Base-by-base conservation (phyloP, 1,140 invertebrate genomes). In the Neodiprion fabricii region DNA sequence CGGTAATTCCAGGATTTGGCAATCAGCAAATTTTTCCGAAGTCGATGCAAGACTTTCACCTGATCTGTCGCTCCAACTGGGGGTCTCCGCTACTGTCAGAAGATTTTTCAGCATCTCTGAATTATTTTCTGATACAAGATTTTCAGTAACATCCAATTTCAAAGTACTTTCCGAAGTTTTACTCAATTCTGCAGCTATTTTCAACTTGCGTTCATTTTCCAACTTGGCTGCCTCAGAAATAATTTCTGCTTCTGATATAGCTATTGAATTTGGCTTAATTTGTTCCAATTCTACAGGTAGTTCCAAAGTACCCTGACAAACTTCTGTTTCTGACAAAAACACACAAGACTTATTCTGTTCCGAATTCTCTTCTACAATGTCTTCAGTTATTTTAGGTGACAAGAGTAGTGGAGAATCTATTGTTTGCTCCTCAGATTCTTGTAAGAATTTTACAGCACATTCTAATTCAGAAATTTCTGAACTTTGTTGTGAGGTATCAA, bases 241-340 rank as follows among this genome's bases (percentile, higher is more conserved):
- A 5, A 89, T 88, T 78, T 88, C 86, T 23, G 86, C 86, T 78
- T 88, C 87, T 0, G 86, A 88, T 75, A 87, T 88, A 0, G 85
- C 83, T 53, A 88, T 88, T 14, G 86, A 79, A 81, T 86, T 82
- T 0, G 81, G 70, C 14, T 72, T 73, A 8, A 76, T 74, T n/a
- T 78, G 74, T 50, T 81, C 76, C 9, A 85, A 48, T 71, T 86
- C 81, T 48, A 73, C 28, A 5, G 70, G 75, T 17, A 85, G 70
- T 49, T 85, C 83, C 17, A 78, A 77, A 47, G 80, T 47, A 17
- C 81, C 77, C 23, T 80, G 78, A 73, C 75, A 78, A 8, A 83
- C 80, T 12, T 82, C 80, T 17, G 80, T 79, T 21, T 82, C 84
- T 0, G 81, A 67, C 8, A 83, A 75, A 77, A 85, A 85, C 9